Evolutionary conservation across 2,888 invertebrate genomes (phyloP).

Genomic region (Osmoderma eremita): DNA sequence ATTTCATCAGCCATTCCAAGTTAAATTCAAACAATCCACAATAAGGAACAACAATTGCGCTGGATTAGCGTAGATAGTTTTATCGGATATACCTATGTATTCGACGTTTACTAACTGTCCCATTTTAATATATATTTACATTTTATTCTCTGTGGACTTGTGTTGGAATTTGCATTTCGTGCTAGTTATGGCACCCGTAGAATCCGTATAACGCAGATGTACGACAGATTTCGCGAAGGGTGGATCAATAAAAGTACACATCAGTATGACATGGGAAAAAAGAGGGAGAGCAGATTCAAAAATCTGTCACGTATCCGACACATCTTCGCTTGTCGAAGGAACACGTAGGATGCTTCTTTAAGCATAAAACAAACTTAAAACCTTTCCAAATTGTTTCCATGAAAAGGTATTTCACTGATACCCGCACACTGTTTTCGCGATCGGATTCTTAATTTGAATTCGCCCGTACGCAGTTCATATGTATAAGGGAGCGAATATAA

Average conservation of each 20-base stretch:
- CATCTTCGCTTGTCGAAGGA: slow-evolving; percentile 28
- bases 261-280: slow-evolving; percentile 19
- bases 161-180: neutral
- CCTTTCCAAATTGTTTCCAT: slow-evolving; percentile 34
- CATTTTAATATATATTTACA: no score
- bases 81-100: no score
- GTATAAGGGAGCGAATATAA: neutral
- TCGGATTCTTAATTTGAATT: slow-evolving; percentile 16
- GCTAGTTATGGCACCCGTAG: neutral
- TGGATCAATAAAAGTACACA: slow-evolving; percentile 33
- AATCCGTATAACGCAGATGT: neutral
- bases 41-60: no score
- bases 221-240: slow-evolving; percentile 16
- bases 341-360: slow-evolving; percentile 32
- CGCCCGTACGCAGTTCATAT: neutral
- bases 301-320: slow-evolving; percentile 35
- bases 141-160: no score
- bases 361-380: slow-evolving; percentile 36
- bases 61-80: no score
- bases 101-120: no score
- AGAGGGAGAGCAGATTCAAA: slow-evolving; percentile 30
- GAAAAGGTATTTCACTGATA: slow-evolving; percentile 24
- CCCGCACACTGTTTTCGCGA: neutral
- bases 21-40: no score
- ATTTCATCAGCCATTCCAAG: slow-evolving; percentile 7